phyloP scores from a whole-genome alignment of 2,888 invertebrate species.

The Formica aserva region DNA sequence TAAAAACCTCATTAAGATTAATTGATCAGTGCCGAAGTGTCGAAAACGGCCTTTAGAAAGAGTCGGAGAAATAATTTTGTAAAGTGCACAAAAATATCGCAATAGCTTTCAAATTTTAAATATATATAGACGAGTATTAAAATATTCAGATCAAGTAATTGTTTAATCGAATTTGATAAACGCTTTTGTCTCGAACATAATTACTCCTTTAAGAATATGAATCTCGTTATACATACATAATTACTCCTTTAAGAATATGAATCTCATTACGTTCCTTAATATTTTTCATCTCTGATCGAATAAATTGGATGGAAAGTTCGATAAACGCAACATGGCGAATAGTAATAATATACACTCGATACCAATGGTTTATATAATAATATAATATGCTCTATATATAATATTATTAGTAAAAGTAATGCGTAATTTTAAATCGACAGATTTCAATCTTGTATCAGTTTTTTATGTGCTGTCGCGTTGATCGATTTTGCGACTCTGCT shows the following conservation, averaged over 20 bases:
- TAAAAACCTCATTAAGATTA: conserved; percentile 8
- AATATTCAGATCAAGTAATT: neutral
- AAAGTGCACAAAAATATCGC: neutral
- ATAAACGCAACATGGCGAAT: neutral
- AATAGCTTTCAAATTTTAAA: conserved; percentile 5
- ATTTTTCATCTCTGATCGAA: conserved; percentile 27
- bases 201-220: neutral
- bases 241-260: neutral
- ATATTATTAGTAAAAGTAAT: neutral
- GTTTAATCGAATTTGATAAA: conserved; percentile 37
- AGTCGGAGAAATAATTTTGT: conserved; percentile 16
- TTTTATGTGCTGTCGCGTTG: neutral
- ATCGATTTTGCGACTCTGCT: neutral
- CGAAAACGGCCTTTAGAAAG: neutral
- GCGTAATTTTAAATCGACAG: conserved; percentile 27
- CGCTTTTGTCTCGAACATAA: conserved; percentile 21
- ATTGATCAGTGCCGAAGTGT: neutral
- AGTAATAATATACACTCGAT: neutral
- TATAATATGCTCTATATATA: neutral
- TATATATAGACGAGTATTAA: conserved; percentile 42
- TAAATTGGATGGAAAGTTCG: neutral
- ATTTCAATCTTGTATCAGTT: neutral
- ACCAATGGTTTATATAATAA: conserved; percentile 3
- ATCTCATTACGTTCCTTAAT: conserved; percentile 1
- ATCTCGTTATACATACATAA: conserved; percentile 1